phyloP scores from a whole-genome alignment of 1,140 invertebrate genomes.

The Achatina immaculata region DNA sequence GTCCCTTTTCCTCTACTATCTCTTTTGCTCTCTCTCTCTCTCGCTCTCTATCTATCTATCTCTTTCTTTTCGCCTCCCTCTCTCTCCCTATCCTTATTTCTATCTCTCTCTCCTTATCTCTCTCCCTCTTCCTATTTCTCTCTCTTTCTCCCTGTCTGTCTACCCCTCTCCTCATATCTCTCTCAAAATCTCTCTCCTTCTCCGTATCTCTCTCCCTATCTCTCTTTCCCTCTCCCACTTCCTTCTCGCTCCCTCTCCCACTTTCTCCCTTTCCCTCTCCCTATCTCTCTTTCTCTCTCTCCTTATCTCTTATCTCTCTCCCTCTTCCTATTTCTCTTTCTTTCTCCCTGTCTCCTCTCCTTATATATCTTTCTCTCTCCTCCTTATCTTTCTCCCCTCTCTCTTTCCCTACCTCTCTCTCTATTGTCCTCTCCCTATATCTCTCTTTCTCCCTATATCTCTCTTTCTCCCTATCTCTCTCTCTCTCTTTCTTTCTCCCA shows the following conservation, averaged over 20 bases:
- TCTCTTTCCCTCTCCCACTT: background rate
- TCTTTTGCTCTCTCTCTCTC: background rate
- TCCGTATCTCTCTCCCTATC: background rate
- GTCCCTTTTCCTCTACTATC: background rate
- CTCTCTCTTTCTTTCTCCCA: background rate
- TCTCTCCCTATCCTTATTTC: too few species aligned
- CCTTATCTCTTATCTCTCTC: too few species aligned
- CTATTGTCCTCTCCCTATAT: too few species aligned
- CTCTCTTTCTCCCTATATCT: too few species aligned
- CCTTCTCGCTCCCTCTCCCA: too few species aligned
- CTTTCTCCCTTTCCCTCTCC: too few species aligned
- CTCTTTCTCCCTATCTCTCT: too few species aligned
- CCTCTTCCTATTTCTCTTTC: background rate
- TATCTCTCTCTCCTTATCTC: background rate
- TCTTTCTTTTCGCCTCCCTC: too few species aligned
- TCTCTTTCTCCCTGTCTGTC: background rate
- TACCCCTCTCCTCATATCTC: background rate
- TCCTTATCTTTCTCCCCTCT: too few species aligned
- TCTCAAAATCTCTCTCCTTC: background rate
- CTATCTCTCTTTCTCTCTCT: too few species aligned
- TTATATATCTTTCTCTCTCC: background rate
- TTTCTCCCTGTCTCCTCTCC: background rate
- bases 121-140: background rate
- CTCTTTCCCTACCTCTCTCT: background rate
- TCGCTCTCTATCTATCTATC: too few species aligned